Base-by-base conservation (phyloP, 2,797 vertebrate genomes). In the Crypturellus tataupa region DNA sequence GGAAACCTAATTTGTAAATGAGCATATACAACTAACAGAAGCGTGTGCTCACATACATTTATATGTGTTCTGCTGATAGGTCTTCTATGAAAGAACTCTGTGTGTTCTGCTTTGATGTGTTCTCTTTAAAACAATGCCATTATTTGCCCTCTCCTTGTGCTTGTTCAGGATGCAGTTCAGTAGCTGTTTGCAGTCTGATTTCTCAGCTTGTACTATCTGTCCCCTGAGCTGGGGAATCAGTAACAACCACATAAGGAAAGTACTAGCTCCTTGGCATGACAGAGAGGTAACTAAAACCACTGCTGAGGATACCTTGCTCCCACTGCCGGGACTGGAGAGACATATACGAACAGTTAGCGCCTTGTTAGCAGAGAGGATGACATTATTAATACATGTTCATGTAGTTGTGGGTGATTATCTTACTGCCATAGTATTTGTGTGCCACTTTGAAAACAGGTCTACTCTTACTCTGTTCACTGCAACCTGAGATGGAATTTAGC, bases 381-480 rank as follows among this genome's bases (percentile, higher is more conserved):
- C 37, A 0, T 0, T 62, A 16, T 47, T 85, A 17, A 78, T 71
- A 75, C 37, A 19, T 47, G 35, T 68, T 89, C 1, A 0, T 42
- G 37, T 19, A 46, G 39, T 56, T 55, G 40, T 64, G 56, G 85
- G 47, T 62, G 76, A 33, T 92, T 65, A 35, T 85, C 92, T 69
- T 46, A 29, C 72, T 89, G 40, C 20, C 29, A 1, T 42, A 23
- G 6, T 68, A 14, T 65, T 85, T 55, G n/a, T 49, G 60, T 93
- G 77, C 78, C 33, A 25, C 37, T 51, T 49, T 89, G 10, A 65
- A 87, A 76, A 18, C 33, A 59, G 29, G 9, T 78, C 44, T 87
- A 4, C 29, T 59, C 17, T 70, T 79, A 67, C 1, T 71, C 53
- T 67, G 31, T 79, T 29, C 78, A 64, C 6, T 21, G 69, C 72